Percentiles rank a stretch among this genome's conserved stretches.
phyloP scores from a whole-genome alignment of 2,797 vertebrate genomes.

The Liparis tanakae region DNA sequence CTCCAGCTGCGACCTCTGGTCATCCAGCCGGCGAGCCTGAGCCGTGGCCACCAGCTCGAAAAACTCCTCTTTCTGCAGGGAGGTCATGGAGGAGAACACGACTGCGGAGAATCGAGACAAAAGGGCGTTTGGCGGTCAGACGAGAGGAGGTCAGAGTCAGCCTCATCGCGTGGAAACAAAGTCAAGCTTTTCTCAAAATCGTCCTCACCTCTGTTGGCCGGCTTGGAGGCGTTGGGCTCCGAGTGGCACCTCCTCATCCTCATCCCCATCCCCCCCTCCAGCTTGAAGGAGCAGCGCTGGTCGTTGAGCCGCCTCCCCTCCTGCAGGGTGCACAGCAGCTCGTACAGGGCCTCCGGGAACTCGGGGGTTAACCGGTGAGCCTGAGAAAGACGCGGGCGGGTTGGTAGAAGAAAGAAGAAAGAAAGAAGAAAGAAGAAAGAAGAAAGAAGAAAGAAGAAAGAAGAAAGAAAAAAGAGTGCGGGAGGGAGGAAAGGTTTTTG shows the following conservation, averaged over 20 bases:
- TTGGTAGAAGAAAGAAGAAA: slow-evolving; percentile 26
- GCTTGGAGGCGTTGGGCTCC: slow-evolving; percentile 80
- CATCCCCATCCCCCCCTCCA: slow-evolving; percentile 62
- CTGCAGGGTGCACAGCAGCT: slow-evolving; percentile 83
- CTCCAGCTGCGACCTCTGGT: slow-evolving; percentile 85
- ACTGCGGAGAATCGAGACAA: slow-evolving; percentile 65
- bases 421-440: slow-evolving; percentile 21
- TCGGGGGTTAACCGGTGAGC: slow-evolving; percentile 77
- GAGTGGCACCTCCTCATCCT: slow-evolving; percentile 83
- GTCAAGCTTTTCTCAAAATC: neutral
- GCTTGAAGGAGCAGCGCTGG: slow-evolving; percentile 85
- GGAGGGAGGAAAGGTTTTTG: slow-evolving; percentile 35
- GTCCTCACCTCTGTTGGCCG: slow-evolving; percentile 74
- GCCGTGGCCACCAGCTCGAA: slow-evolving; percentile 86
- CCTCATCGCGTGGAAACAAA: slow-evolving; percentile 26
- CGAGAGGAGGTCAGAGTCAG: slow-evolving; percentile 34
- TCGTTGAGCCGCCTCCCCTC: slow-evolving; percentile 86
- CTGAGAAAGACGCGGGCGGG: slow-evolving; percentile 57
- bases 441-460: slow-evolving; percentile 11
- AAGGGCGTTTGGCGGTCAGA: slow-evolving; percentile 17
- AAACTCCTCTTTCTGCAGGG: slow-evolving; percentile 90
- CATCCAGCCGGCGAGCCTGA: slow-evolving; percentile 88
- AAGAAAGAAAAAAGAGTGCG: neutral
- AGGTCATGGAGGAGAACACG: slow-evolving; percentile 87
- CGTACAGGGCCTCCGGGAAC: slow-evolving; percentile 84